These are phyloP conservation scores for Ivindomyrus marchei DNA, from an alignment of 2,113 vertebrate species.

Conservation along the genomic window DNA sequence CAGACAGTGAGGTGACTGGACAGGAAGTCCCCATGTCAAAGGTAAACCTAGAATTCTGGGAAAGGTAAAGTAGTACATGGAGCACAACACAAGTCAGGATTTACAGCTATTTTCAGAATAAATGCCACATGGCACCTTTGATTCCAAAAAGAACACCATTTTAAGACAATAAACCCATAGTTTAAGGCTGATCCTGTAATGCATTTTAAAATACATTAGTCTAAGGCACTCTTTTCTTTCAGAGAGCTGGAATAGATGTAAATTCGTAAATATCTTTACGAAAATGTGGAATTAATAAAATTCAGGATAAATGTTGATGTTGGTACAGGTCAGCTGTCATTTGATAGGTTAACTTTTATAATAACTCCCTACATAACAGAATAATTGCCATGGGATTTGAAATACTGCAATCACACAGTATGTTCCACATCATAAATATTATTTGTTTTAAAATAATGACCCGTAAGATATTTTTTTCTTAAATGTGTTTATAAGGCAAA, in stretches of 20 bases:
- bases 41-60: constrained; percentile 44
- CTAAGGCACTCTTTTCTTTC: not conserved
- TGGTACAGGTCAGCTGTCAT: not conserved
- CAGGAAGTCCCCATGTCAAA: constrained; percentile 47
- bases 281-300: not conserved
- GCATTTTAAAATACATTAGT: not conserved
- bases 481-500: constrained; percentile 28
- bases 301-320: not conserved
- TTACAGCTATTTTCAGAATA: not conserved
- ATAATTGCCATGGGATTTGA: not conserved
- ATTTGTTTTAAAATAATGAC: constrained; percentile 26
- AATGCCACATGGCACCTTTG: not conserved
- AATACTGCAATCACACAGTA: not conserved
- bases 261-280: not conserved
- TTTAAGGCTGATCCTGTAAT: not conserved
- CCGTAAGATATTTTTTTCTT: constrained; percentile 41
- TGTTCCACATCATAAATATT: not conserved
- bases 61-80: not conserved
- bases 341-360: not conserved
- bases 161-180: not conserved
- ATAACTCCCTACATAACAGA: not conserved
- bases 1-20: constrained; percentile 60
- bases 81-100: not conserved
- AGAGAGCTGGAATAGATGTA: not conserved
- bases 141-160: not conserved